phyloP scores from a whole-genome alignment of 2,888 invertebrate genomes.

The Tetheella fluctuosa region DNA sequence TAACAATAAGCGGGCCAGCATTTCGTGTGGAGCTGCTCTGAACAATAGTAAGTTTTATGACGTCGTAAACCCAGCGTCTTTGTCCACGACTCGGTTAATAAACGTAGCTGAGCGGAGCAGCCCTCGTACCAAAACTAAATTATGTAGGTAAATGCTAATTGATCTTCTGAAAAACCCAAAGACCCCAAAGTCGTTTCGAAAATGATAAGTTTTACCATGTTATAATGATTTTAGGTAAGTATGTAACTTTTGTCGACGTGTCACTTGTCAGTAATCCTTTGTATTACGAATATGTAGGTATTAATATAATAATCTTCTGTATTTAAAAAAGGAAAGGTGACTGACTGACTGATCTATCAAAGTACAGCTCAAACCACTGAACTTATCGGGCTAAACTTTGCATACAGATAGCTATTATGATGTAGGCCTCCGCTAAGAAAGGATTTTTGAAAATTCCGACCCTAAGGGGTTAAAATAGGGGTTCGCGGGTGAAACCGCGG shows the following conservation, averaged over 20 bases:
- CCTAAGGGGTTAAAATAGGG: no score
- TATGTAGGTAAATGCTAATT: constrained; percentile 40
- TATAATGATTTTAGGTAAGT: no score
- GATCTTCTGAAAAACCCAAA: constrained; percentile 33
- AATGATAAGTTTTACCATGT: background rate
- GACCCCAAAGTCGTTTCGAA: constrained; percentile 9
- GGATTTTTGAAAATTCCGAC: no score
- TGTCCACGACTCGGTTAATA: constrained; percentile 72
- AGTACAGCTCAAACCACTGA: no score
- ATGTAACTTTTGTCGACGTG: background rate
- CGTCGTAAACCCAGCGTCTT: constrained; percentile 73
- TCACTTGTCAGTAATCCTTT: background rate
- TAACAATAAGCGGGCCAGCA: constrained; percentile 73
- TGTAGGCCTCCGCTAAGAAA: no score
- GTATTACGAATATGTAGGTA: no score
- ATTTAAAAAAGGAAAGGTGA: no score
- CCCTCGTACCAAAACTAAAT: constrained; percentile 27
- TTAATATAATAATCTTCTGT: no score
- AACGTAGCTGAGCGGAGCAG: constrained; percentile 55
- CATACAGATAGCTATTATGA: no score
- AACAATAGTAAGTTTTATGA: constrained; percentile 77
- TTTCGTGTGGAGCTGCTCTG: constrained; percentile 65
- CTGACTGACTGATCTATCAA: no score
- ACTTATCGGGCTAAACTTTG: no score
- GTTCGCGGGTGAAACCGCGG: no score